These are phyloP conservation scores for Paramacrobiotus metropolitanus DNA, from an alignment of 1,140 invertebrate genomes.

Conservation along the genomic window DNA sequence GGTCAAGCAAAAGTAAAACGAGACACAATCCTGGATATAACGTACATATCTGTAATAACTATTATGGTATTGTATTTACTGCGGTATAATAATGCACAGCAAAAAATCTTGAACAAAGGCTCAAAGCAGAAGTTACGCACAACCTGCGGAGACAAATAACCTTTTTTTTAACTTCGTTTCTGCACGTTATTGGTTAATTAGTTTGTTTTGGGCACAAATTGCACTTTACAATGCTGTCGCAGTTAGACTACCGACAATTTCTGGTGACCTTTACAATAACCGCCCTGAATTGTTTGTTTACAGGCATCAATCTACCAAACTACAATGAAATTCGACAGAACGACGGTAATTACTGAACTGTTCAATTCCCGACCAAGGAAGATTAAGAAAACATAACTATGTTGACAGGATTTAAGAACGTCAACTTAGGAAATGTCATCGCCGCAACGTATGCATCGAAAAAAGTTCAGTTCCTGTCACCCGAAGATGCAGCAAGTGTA, in stretches of 20 bases:
- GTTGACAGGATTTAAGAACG: slow-evolving; percentile 59
- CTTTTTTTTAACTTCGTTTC: too few relatives aligned
- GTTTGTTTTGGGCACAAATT: too few relatives aligned
- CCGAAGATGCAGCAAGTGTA: not conserved
- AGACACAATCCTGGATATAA: not conserved
- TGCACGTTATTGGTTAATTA: too few relatives aligned
- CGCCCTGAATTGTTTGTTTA: not conserved
- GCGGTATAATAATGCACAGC: too few relatives aligned
- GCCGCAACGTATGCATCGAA: slow-evolving; percentile 47
- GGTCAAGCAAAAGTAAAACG: slow-evolving; percentile 25
- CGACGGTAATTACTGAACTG: slow-evolving; percentile 32
- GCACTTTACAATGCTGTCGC: too few relatives aligned
- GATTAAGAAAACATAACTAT: not conserved
- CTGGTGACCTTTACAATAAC: too few relatives aligned
- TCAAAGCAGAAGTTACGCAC: too few relatives aligned
- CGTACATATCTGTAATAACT: not conserved
- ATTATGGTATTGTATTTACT: too few relatives aligned
- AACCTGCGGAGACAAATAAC: too few relatives aligned
- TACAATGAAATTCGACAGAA: slow-evolving; percentile 68
- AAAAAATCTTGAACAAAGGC: too few relatives aligned
- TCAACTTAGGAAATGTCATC: slow-evolving; percentile 78
- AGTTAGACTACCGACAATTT: too few relatives aligned
- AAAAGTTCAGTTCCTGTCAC: not conserved
- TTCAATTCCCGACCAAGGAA: not conserved
- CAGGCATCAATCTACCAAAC: slow-evolving; percentile 74